These are phyloP conservation scores for Leucania comma DNA, from an alignment of 2,888 invertebrate species.

Conservation along the genomic window DNA sequence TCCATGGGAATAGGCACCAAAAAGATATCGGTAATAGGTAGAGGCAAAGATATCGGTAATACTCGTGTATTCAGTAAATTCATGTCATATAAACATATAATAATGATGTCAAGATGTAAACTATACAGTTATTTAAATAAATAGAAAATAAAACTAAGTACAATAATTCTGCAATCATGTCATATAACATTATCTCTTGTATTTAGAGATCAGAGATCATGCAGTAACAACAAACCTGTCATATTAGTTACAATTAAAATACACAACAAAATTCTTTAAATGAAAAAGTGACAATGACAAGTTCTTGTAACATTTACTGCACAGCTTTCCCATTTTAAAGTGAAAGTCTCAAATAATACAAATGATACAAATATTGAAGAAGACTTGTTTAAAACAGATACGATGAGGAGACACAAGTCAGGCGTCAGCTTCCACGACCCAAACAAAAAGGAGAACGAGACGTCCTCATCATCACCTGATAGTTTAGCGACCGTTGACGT, in stretches of 20 bases:
- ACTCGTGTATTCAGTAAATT: neutral
- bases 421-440: conserved; percentile 92
- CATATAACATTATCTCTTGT: too few species aligned
- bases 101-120: too few species aligned
- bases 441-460: conserved; percentile 76
- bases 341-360: neutral
- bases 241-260: too few species aligned
- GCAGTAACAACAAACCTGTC: neutral
- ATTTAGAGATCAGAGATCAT: too few species aligned
- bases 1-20: neutral
- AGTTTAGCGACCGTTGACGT: conserved; percentile 78
- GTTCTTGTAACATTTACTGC: too few species aligned
- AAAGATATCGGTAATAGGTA: neutral
- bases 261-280: neutral
- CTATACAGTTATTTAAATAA: too few species aligned
- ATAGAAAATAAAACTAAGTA: too few species aligned
- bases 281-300: neutral
- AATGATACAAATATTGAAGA: neutral
- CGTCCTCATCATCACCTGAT: conserved; percentile 74
- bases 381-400: conserved; percentile 69
- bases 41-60: neutral
- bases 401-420: conserved; percentile 91
- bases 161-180: too few species aligned
- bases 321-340: neutral
- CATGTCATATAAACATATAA: too few species aligned